Evolutionary conservation across 2,888 invertebrate genomes (phyloP).

Genomic region (Petrolisthes manimaculis): DNA sequence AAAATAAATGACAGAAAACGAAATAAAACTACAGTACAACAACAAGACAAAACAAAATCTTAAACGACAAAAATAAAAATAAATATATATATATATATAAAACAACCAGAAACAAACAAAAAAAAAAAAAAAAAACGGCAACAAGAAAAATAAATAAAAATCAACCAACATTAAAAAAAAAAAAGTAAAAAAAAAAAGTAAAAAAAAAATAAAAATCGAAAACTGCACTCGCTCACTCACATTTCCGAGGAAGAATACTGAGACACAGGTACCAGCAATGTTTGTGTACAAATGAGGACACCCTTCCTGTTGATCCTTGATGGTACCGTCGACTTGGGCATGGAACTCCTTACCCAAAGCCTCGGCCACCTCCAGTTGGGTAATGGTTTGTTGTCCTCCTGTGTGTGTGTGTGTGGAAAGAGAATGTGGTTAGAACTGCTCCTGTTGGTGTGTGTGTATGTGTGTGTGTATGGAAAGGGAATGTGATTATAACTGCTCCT

Average conservation of each 20-base stretch:
- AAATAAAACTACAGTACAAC: background rate
- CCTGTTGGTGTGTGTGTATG: too few species aligned
- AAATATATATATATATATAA: background rate
- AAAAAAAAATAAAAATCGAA: too few species aligned
- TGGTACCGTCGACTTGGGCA: background rate
- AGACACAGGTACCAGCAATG: background rate
- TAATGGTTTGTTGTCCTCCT: background rate
- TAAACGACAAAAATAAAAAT: background rate
- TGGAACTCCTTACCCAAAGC: conserved; percentile 15
- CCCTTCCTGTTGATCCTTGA: background rate
- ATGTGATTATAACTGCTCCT: too few species aligned
- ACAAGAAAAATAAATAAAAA: background rate
- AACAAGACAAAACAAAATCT: background rate
- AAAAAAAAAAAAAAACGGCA: background rate
- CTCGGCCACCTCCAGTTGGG: background rate
- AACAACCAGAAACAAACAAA: background rate
- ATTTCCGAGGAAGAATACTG: conserved; percentile 21
- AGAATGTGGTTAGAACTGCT: too few species aligned
- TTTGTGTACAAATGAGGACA: conserved; percentile 3
- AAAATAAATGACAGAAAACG: background rate
- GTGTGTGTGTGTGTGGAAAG: too few species aligned
- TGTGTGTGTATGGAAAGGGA: too few species aligned
- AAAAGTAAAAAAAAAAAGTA: too few species aligned
- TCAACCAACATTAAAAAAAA: too few species aligned
- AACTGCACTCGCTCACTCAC: background rate